Evolutionary conservation across 2,888 invertebrate species (phyloP).

Genomic region (Caenorhabditis japonica): DNA sequence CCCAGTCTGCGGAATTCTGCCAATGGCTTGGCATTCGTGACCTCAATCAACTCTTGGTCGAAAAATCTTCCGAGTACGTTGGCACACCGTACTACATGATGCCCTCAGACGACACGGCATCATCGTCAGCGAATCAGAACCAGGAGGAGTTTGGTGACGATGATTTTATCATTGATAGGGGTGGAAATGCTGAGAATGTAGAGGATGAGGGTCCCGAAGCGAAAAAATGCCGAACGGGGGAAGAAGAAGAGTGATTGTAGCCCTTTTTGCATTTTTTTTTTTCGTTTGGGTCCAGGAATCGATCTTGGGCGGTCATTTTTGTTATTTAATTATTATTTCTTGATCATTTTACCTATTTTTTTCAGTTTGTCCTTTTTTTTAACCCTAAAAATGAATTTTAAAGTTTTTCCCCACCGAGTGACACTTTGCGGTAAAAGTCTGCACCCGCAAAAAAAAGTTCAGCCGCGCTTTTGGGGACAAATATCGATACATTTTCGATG

Average conservation of each 20-base stretch:
- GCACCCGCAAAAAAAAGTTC: no score
- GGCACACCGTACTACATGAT: constrained; percentile 55
- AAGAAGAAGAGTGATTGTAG: neutral
- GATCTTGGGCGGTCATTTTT: constrained; percentile 4
- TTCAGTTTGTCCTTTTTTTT: neutral
- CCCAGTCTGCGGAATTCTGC: constrained; percentile 72
- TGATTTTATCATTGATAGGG: constrained; percentile 60
- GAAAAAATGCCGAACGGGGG: constrained; percentile 11
- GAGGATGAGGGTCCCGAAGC: constrained; percentile 18
- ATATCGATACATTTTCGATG: no score
- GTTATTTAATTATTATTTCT: neutral
- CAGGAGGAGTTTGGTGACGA: constrained; percentile 60
- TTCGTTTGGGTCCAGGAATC: constrained; percentile 5
- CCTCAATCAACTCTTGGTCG: constrained; percentile 68
- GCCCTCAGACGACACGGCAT: constrained; percentile 11
- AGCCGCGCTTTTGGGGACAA: no score
- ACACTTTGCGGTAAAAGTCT: no score
- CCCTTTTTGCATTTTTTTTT: no score
- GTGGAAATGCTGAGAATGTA: constrained; percentile 8
- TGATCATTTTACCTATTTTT: no score
- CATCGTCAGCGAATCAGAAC: constrained; percentile 25
- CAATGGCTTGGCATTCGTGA: constrained; percentile 70
- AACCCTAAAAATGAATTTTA: neutral
- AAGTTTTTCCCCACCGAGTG: no score
- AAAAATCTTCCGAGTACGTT: constrained; percentile 31